Conservation (phyloP, 2,888 invertebrate genomes). For the Boloria euphrosyne region DNA sequence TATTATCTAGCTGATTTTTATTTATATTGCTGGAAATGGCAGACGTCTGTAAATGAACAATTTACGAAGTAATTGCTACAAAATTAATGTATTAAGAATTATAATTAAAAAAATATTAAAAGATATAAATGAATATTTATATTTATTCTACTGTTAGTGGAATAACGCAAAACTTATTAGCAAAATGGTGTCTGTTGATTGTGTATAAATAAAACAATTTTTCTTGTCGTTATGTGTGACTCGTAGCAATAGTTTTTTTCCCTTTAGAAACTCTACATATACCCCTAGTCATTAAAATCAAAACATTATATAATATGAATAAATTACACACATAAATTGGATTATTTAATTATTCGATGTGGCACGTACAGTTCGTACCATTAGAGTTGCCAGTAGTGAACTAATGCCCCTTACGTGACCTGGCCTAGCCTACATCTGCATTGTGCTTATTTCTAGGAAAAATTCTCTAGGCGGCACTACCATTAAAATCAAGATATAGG, state of each 20-base stretch:
- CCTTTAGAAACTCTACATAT: too few relatives aligned
- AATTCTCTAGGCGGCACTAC: background rate
- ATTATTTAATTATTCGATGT: conserved; percentile 41
- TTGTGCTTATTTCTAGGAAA: background rate
- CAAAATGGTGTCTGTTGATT: too few relatives aligned
- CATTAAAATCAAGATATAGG: background rate
- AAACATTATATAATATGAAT: too few relatives aligned
- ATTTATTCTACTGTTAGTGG: too few relatives aligned
- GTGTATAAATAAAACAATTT: too few relatives aligned
- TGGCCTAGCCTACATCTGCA: conserved; percentile 42
- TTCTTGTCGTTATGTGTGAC: too few relatives aligned
- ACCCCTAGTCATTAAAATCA: too few relatives aligned
- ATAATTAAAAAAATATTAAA: too few relatives aligned
- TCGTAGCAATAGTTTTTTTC: too few relatives aligned
- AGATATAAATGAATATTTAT: too few relatives aligned
- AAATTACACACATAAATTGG: conserved; percentile 2
- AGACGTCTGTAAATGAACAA: background rate
- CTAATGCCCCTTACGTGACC: conserved; percentile 61
- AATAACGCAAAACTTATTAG: too few relatives aligned
- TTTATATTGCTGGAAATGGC: background rate
- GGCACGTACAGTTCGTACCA: conserved; percentile 57
- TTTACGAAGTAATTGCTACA: conserved; percentile 13
- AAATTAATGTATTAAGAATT: too few relatives aligned
- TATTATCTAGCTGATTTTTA: background rate
- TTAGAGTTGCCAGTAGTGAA: conserved; percentile 56